phyloP scores from a whole-genome alignment of 2,888 invertebrate genomes.

The Arge pagana region DNA sequence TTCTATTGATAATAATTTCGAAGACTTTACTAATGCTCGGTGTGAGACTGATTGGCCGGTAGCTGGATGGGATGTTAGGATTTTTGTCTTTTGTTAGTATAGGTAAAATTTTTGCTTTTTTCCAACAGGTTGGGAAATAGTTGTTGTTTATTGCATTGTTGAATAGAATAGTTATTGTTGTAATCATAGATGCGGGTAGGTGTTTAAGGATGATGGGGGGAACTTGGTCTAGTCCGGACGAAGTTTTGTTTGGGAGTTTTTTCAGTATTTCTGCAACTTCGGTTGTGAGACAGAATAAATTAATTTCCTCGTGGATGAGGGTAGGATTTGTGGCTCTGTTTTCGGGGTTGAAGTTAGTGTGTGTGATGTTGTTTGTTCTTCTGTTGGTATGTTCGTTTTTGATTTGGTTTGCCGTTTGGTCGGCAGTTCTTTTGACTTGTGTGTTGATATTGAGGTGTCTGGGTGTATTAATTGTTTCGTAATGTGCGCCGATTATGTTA shows the following conservation, averaged over 20 bases:
- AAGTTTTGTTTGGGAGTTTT: slow-evolving; percentile 23
- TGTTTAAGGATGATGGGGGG: slow-evolving; percentile 26
- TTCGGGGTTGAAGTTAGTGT: not conserved
- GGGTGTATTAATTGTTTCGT: slow-evolving; percentile 13
- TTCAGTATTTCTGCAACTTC: slow-evolving; percentile 7
- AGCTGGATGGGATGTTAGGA: slow-evolving; percentile 20
- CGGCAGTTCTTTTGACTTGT: not conserved
- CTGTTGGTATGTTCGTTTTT: slow-evolving; percentile 5
- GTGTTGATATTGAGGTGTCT: no score
- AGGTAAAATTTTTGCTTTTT: slow-evolving; percentile 27
- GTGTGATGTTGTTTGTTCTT: not conserved
- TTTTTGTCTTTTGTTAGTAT: slow-evolving; percentile 27
- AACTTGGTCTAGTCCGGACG: slow-evolving; percentile 20
- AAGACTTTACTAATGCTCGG: slow-evolving; percentile 24
- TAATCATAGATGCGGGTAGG: slow-evolving; percentile 8
- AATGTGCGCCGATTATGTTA: slow-evolving; percentile 17
- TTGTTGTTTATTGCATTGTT: slow-evolving; percentile 25
- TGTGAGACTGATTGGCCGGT: slow-evolving; percentile 32
- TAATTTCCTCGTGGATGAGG: not conserved
- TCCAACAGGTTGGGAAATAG: slow-evolving; percentile 25
- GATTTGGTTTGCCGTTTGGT: not conserved
- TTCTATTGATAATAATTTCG: slow-evolving; percentile 10
- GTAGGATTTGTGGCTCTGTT: not conserved
- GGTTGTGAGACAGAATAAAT: not conserved
- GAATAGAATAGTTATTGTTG: slow-evolving; percentile 15